Base-by-base conservation (phyloP, 2,888 invertebrate genomes). In the Pecten maximus region DNA sequence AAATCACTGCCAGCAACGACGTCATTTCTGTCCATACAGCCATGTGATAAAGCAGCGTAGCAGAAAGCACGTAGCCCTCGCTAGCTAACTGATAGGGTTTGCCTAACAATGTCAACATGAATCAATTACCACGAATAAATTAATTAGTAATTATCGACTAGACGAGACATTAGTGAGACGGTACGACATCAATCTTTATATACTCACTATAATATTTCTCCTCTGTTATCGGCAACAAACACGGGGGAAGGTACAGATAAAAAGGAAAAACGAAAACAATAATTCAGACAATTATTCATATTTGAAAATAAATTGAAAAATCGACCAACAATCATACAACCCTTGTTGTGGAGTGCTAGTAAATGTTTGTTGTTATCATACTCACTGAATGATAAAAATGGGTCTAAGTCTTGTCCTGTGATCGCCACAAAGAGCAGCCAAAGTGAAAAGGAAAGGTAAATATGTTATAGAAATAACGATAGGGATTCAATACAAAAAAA, bases 151-250 rank as follows among this genome's bases (percentile, higher is more conserved):
- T 15, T 3, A 74, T 74, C 2, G 12, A 74, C 10, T 74, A 23
- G 54, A 54, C 74, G 35, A 74, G 54, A 74, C 28, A 10, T 74
- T 74, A 74, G 74, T 74, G 74, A 74, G 35, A 74, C 74, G 54
- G 54, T n/a, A 54, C 54, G 74, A 74, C 74, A 74, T 35, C 74
- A 35, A 74, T 35, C 0, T 35, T 0, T 4, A 60, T 3, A 74
- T 74, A 74, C 74, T 74, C 74, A 74, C 74, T 74, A 74, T 74
- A 28, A 35, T 74, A 74, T 74, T 74, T 74, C 74, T 74, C 74
- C 35, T 74, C 74, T 74, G 74, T 28, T 15, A 35, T 74, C 74
- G 35, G 74, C 74, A 35, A 74, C 74, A 28, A 74, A 74, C 74
- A 74, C 74, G 74, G 74, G 74, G 74, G n/a, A 28, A 28, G 28